Evolutionary conservation across 1,140 invertebrate species (phyloP), one percentile per base, ranked within the genome.

Genomic region (Trachymyrmex septentrionalis): DNA sequence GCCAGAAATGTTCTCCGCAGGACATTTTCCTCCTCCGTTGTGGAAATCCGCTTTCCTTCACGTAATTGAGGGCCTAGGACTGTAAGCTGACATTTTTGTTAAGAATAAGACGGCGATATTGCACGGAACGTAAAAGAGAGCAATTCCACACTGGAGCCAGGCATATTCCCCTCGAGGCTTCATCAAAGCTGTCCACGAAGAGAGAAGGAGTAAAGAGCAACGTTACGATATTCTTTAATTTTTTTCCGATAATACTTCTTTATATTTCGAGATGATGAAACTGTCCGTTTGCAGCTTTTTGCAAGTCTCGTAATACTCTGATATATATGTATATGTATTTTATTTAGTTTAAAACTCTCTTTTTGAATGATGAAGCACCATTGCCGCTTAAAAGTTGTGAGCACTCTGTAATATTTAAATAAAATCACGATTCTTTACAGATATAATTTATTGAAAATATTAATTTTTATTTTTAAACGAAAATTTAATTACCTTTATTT

Each of bases 51-150:
- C 66, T 87, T 84, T 73, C 64, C 53, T n/a, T 30, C 67, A 55
- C 69, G 55, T 84, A 84, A 84, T 84, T 84, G 80, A 75, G 27
- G 38, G 57, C 73, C 67, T 24, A 14, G 30, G 9, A 48, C n/a
- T 57, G 12, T 84, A 84, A 75, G 80, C 80, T 84, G 80, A 84
- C 80, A 84, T 84, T 75, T 75, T 61, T 73, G 55, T 61, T 38
- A 55, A 48, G 44, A 84, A 63, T 84, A 34, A 84, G 55, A 84
- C 48, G 14, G 24, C 67, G 38, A 24, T 27, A 30, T 72, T 27
- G 66, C 50, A 14, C 69, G 34, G 21, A 57, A 73, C 63, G 30
- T 48, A 44, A 84, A 84, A 84, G 67, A 24, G 53, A 73, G n/a
- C 38, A 84, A 61, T 75, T 63, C 30, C 16, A 9, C 9, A n/a